Evolutionary conservation across 2,797 vertebrate genomes (phyloP).

Genomic region (Megalops cyprinoides): DNA sequence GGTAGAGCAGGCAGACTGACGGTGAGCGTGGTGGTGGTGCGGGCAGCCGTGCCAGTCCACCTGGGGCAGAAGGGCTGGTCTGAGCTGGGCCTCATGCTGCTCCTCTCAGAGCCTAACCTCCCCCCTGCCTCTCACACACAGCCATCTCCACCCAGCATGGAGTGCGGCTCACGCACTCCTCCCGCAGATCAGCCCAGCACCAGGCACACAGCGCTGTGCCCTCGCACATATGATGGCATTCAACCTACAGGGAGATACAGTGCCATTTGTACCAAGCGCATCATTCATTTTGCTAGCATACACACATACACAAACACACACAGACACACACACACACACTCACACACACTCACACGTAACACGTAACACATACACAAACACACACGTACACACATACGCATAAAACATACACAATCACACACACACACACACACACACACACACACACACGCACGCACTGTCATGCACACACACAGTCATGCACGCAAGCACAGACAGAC

Average conservation of each 20-base stretch:
- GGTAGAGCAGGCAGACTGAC: slow-evolving; percentile 86
- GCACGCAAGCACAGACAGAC: no score
- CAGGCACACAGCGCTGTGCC: not conserved
- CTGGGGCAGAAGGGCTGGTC: slow-evolving; percentile 60
- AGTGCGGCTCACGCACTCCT: slow-evolving; percentile 28
- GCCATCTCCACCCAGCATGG: not conserved
- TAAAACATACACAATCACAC: no score
- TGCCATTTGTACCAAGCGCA: no score
- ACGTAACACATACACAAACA: no score
- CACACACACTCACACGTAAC: slow-evolving; percentile 33
- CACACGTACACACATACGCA: not conserved
- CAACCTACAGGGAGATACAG: no score
- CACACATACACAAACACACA: slow-evolving; percentile 30
- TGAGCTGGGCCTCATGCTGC: slow-evolving; percentile 61
- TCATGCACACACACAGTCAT: no score
- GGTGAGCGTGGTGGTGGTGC: slow-evolving; percentile 64
- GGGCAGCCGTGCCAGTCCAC: slow-evolving; percentile 67
- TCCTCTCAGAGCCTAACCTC: slow-evolving; percentile 50
- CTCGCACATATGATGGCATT: no score
- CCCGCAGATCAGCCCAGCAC: slow-evolving; percentile 45
- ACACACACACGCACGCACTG: no score
- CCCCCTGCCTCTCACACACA: slow-evolving; percentile 35
- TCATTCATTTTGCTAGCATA: no score
- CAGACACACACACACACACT: slow-evolving; percentile 30
- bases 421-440: no score